phyloP scores from a whole-genome alignment of 2,888 invertebrate genomes.

The Napeogenes sylphis region DNA sequence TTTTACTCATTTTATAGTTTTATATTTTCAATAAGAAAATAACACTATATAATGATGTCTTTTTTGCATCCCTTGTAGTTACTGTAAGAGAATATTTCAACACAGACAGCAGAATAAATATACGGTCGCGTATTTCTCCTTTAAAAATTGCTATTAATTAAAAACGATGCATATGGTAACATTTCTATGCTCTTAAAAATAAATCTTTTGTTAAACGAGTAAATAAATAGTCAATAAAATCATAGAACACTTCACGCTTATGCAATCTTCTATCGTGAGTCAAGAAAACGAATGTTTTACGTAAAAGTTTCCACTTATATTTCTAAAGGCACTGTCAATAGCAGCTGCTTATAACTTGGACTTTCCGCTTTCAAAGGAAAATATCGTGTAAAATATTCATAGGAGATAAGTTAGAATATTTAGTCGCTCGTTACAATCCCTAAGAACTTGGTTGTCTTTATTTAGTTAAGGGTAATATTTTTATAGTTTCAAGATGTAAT shows the following conservation, averaged over 20 bases:
- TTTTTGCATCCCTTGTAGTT: too few relatives aligned
- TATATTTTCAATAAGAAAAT: too few relatives aligned
- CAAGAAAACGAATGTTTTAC: slow-evolving; percentile 6
- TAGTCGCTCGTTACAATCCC: slow-evolving; percentile 8
- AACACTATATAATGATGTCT: too few relatives aligned
- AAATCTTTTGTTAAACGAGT: too few relatives aligned
- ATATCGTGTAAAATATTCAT: slow-evolving; percentile 34
- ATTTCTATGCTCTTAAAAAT: too few relatives aligned
- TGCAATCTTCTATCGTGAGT: background rate
- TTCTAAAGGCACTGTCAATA: slow-evolving; percentile 40
- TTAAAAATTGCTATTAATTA: too few relatives aligned
- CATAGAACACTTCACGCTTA: background rate
- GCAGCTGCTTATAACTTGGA: slow-evolving; percentile 39
- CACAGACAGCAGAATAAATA: too few relatives aligned
- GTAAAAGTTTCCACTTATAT: slow-evolving; percentile 24
- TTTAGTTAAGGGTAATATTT: background rate
- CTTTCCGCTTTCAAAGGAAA: slow-evolving; percentile 36
- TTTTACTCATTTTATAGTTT: too few relatives aligned
- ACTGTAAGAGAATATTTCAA: too few relatives aligned
- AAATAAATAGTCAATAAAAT: background rate
- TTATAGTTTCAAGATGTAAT: too few relatives aligned
- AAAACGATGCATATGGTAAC: too few relatives aligned
- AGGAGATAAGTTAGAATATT: slow-evolving; percentile 24
- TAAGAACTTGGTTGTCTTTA: slow-evolving; percentile 12
- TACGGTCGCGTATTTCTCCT: too few relatives aligned